Base-by-base conservation (phyloP, 2,797 vertebrate species). In the Falco berigora region DNA sequence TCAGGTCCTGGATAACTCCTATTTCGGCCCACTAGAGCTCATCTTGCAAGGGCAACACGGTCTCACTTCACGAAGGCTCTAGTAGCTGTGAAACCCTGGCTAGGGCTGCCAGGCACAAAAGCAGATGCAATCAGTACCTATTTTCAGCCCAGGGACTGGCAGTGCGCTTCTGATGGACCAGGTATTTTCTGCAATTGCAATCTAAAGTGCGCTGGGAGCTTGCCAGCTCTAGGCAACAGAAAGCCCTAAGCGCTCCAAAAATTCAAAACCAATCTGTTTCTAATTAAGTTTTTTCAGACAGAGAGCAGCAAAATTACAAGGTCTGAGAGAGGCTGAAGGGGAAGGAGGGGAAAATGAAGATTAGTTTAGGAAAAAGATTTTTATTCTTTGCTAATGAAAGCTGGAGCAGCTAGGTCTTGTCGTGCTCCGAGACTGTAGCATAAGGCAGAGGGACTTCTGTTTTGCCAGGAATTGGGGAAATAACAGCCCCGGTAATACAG, bases 301-400 rank as follows among this genome's bases (percentile, higher is more conserved):
- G 69, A 78, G 36, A 79, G 67, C 61, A 88, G 69, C 63, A 67
- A 92, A 71, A 85, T 62, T 46, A 47, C 2, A 42, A 82, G 53
- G 64, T 85, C 64, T 95, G 73, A 86, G 68, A 85, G 90, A 82
- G 59, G 82, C 47, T 82, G 77, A 56, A 87, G 55, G 56, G 52
- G 73, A 72, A 80, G 73, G 69, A 82, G 32, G 63, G 19, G 73
- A n/a, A 22, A 93, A 56, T 0, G 14, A 64, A 73, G 61, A 50
- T 36, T 28, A 61, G 49, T 9, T 50, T 52, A 18, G 34, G 49
- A 38, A 66, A 22, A 34, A 23, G 12, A 49, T 27, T 36, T 52
- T 44, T 53, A 14, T 40, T 90, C 67, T 52, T 64, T 76, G 66
- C 69, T 71, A 10, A 30, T 4, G 42, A 38, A 53, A 62, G 69